Evolutionary conservation across 2,113 vertebrate species (phyloP), one percentile per base, ranked within the genome.

Genomic region (Zosterops borbonicus): DNA sequence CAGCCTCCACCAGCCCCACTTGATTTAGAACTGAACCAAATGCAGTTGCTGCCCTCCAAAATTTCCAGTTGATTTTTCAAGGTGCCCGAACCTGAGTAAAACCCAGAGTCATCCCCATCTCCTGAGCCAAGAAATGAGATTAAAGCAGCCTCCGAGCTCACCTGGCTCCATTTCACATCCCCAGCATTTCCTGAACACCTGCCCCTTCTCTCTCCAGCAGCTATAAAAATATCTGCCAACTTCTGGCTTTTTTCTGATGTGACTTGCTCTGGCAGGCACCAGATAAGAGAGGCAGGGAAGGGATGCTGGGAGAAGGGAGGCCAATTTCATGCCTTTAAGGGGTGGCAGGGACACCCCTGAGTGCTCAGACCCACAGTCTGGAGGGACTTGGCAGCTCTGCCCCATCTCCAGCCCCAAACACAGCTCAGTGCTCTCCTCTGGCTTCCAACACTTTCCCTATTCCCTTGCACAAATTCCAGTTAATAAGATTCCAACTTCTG

Each of bases 161-260:
- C 92, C 92, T 90, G 88, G 85, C 85, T 93, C 12, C 0, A 4
- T 90, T 77, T 90, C 96, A 62, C 59, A 46, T 33, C 41, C 79
- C 29, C 15, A 62, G 71, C 63, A 5, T 4, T 77, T 83, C 95
- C 94, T 50, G 58, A 83, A 49, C 75, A 58, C 69, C 63, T 62
- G 92, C 82, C 93, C 91, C 74, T 83, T 9, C 4, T 6, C 85
- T 88, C 78, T 90, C 85, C 88, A 83, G 67, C 88, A 92, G 92
- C 90, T 94, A 58, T 23, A 80, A 69, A 83, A 90, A 65, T 27
- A 73, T 50, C 69, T 65, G 94, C 71, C 90, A 73, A 6, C 17
- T 88, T 27, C 52, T 65, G 52, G 6, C n/a, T 58, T 15, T 35
- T 27, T 24, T 8, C 63, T 55, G 81, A 77, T 27, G 63, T 33